A percentile compares a stretch with the other conserved stretches of the same genome.
These are phyloP conservation scores for Tipula unca DNA, from an alignment of 2,888 invertebrate species.

Conservation along the genomic window DNA sequence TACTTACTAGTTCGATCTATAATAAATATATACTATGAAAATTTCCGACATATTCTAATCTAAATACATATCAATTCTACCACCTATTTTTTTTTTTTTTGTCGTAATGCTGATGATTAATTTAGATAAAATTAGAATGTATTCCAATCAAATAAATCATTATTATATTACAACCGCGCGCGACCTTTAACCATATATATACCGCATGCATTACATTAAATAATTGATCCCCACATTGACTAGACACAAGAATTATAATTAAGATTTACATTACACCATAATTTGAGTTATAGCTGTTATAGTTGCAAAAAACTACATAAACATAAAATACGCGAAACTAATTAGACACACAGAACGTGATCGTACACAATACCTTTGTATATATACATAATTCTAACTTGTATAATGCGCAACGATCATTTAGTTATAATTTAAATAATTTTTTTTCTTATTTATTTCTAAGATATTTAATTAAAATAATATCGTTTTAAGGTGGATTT, in stretches of 20 bases:
- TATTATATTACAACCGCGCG: background rate
- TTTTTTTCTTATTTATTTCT: background rate
- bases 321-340: background rate
- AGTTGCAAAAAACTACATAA: background rate
- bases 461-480: background rate
- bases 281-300: background rate
- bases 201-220: background rate
- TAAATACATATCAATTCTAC: background rate
- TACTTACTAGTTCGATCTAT: background rate
- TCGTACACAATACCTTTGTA: background rate
- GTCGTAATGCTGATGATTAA: background rate
- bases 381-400: background rate
- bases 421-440: background rate
- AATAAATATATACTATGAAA: no score
- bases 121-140: background rate
- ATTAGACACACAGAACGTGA: background rate
- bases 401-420: background rate
- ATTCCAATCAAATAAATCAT: conserved; percentile 1
- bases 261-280: background rate
- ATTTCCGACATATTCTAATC: background rate
- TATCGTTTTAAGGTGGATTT: background rate
- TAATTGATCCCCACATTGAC: background rate
- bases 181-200: background rate
- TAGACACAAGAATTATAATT: background rate
- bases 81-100: background rate